Percentiles rank a stretch among this genome's conserved stretches.
These are phyloP conservation scores for Cercopithecus mona DNA, from an alignment of 2,113 vertebrate species.

Conservation along the genomic window DNA sequence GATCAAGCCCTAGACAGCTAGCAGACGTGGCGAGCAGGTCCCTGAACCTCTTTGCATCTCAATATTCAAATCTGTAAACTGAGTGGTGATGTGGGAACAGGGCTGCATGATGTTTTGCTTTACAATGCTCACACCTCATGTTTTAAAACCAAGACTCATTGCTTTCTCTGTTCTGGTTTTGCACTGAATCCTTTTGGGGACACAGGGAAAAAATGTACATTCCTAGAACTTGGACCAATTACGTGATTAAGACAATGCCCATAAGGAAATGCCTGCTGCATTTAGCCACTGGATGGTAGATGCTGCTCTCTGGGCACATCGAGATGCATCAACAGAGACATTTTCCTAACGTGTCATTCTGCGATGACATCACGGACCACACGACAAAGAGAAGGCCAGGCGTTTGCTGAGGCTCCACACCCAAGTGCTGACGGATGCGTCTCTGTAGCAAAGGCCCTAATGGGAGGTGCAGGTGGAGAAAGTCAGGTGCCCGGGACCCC, in stretches of 20 bases:
- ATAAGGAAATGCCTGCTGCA: fast-evolving
- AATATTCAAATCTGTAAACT: fast-evolving
- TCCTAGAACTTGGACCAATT: too few species aligned
- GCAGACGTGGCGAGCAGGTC: fast-evolving
- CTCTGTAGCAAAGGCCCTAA: too few species aligned
- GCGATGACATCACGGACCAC: fast-evolving
- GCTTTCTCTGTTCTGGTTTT: fast-evolving
- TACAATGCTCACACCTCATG: fast-evolving
- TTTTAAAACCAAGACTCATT: fast-evolving
- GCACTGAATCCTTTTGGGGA: fast-evolving
- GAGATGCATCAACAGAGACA: neutral
- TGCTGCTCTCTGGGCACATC: fast-evolving
- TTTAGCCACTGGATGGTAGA: fast-evolving
- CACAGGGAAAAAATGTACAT: neutral
- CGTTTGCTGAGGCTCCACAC: too few species aligned
- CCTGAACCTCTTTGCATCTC: fast-evolving
- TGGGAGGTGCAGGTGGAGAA: neutral
- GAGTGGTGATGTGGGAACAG: fast-evolving
- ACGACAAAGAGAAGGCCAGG: fast-evolving
- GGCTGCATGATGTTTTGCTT: fast-evolving
- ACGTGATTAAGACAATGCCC: neutral
- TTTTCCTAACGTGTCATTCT: fast-evolving
- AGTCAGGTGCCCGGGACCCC: neutral
- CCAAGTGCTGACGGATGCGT: neutral
- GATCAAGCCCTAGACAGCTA: neutral